These are phyloP conservation scores for Pyrochroa serraticornis DNA, from an alignment of 2,888 invertebrate genomes.

Conservation along the genomic window DNA sequence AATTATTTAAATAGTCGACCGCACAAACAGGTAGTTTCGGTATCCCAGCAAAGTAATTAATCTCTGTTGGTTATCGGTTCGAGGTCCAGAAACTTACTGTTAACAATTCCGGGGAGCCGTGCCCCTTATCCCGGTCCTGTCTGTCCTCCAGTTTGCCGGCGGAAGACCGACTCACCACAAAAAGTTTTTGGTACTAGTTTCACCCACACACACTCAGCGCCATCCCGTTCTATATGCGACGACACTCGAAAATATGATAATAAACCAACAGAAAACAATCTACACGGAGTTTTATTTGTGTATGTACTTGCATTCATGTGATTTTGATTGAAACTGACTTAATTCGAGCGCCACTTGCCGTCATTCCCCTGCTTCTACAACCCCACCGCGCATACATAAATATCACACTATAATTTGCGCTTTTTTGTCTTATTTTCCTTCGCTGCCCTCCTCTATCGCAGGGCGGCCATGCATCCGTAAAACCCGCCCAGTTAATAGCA, in stretches of 20 bases:
- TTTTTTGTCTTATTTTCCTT: constrained; percentile 57
- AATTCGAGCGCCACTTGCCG: constrained; percentile 56
- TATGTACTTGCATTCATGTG: constrained; percentile 56
- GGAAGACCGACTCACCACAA: constrained; percentile 36
- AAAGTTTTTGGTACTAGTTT: neutral
- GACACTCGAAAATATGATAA: neutral
- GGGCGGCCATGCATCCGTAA: constrained; percentile 61
- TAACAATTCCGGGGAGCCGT: constrained; percentile 57
- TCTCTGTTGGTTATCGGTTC: neutral
- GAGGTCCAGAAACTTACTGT: constrained; percentile 54
- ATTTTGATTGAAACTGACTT: constrained; percentile 61
- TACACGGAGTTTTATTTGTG: constrained; percentile 8
- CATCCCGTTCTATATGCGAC: no score
- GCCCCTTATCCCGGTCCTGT: constrained; percentile 57
- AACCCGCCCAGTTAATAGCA: constrained; percentile 62
- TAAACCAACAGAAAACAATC: constrained; percentile 26
- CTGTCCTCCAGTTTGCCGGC: constrained; percentile 57
- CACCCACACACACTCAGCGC: constrained; percentile 18
- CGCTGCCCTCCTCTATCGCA: constrained; percentile 57
- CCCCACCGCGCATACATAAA: constrained; percentile 57
- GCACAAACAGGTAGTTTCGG: constrained; percentile 25
- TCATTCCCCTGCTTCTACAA: constrained; percentile 51
- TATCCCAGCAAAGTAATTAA: constrained; percentile 21
- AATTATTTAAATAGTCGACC: no score
- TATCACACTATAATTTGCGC: constrained; percentile 58